These are phyloP conservation scores for Terrapene triunguis DNA, from an alignment of 2,113 vertebrate species.

Conservation along the genomic window DNA sequence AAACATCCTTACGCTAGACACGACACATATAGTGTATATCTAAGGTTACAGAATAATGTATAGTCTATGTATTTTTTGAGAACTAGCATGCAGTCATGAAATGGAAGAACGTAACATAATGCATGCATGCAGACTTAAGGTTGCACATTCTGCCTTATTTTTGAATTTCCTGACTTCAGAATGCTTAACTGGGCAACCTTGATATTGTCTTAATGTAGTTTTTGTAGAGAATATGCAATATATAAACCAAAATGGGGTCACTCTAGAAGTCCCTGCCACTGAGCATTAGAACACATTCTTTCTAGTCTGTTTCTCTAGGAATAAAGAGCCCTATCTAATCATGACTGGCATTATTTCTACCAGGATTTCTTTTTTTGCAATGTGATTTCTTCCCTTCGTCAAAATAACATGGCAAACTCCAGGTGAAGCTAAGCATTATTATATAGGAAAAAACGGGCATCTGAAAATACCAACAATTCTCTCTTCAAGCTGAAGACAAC, in stretches of 20 bases:
- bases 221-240: neutral
- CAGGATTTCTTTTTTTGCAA: neutral
- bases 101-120: neutral
- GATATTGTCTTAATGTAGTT: neutral
- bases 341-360: constrained; percentile 7
- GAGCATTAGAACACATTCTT: neutral
- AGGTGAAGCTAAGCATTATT: neutral
- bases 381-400: neutral
- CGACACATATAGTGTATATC: accelerated
- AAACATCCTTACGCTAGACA: neutral
- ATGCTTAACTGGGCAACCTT: neutral
- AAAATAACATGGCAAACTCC: no score
- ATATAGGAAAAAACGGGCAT: neutral
- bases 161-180: neutral
- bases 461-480: neutral
- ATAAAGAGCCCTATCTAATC: neutral
- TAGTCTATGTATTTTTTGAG: neutral
- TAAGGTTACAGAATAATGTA: neutral
- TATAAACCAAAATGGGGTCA: neutral
- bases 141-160: neutral
- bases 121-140: neutral
- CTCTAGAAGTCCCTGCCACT: neutral
- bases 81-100: neutral
- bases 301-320: neutral
- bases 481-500: neutral